Base-by-base conservation (phyloP, 64 coral and sea anemone genomes). In the Pocillopora verrucosa region DNA sequence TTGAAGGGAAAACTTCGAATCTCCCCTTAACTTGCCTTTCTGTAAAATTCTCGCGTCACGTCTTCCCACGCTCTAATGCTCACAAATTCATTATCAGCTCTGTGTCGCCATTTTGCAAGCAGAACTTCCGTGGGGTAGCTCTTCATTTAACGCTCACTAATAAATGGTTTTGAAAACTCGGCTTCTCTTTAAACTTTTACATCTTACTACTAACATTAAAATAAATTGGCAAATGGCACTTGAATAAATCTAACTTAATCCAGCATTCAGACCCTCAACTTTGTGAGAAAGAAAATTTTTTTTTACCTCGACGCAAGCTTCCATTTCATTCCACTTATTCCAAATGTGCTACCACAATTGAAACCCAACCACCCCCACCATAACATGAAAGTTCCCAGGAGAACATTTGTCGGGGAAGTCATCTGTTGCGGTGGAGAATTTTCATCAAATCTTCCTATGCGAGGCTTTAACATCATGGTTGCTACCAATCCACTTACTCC, bases 311-410 rank as follows among this genome's bases (percentile, higher is more conserved):
- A 89, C 10, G 87, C 87, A 12, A 94, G 69, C 30, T 86, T 89
- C 80, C 78, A 94, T 56, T 87, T 90, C 60, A 61, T 82, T 34
- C 91, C 94, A 13, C 79, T 96, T 17, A 96, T 92, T 77, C 94
- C 94, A 63, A 96, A 96, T 13, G 94, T 96, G 56, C 94, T 96
- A 13, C 94, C 94, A 57, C 91, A 96, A 60, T 96, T 96, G 80
- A 96, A 96, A 0, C 94, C 94, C 10, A 96, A 72, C 94, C 94
- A 96, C 0, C 94, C 94, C 94, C 94, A 96, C 94, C 94, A 96
- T 26, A 96, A 16, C 94, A 96, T 96, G 59, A 96, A 96, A 1
- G 94, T 96, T 17, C 94, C 94, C 25, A 96, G 75, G 36, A 96
- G 59, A 36, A 96, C 94, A 80, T 89, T 96, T 36, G 94, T 96